Conservation (phyloP, 2,888 invertebrate species). For the Chalcosyrphus nemorum region DNA sequence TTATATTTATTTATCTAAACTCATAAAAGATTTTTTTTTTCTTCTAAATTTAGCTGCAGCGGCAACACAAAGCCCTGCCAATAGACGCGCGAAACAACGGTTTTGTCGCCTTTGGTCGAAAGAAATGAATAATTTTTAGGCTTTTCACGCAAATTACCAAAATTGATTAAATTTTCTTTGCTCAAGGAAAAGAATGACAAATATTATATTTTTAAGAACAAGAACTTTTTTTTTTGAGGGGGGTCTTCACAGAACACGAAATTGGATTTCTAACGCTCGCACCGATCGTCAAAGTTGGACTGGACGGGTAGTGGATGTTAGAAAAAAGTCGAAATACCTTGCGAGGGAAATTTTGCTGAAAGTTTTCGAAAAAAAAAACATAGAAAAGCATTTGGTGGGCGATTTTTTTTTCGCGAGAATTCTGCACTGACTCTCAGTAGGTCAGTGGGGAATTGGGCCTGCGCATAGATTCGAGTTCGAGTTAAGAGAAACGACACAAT, state of each 20-base stretch:
- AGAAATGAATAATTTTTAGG: conserved; percentile 47
- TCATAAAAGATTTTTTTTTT: conserved; percentile 52
- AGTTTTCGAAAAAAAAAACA: conserved; percentile 2
- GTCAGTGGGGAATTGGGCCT: conserved; percentile 56
- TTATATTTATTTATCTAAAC: conserved; percentile 42
- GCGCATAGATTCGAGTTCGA: conserved; percentile 43
- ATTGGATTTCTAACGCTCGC: conserved; percentile 69
- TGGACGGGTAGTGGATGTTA: conserved; percentile 71
- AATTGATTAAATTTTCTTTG: conserved; percentile 22
- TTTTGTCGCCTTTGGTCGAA: neutral
- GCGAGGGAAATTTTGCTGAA: conserved; percentile 45
- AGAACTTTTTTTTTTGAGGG: too few species aligned
- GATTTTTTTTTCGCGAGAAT: conserved; percentile 33
- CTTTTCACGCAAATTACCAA: conserved; percentile 41
- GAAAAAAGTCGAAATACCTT: conserved; percentile 3
- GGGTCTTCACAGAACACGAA: conserved; percentile 40
- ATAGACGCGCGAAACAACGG: conserved; percentile 18
- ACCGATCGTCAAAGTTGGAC: conserved; percentile 80
- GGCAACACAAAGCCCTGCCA: conserved; percentile 52
- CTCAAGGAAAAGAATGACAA: neutral
- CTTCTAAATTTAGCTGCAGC: conserved; percentile 65
- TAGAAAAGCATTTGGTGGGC: neutral
- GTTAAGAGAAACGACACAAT: conserved; percentile 65
- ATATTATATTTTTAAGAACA: conserved; percentile 32
- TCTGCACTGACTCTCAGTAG: conserved; percentile 38